These are phyloP conservation scores for Eciton burchellii DNA, from an alignment of 1,140 invertebrate species.

Conservation along the genomic window DNA sequence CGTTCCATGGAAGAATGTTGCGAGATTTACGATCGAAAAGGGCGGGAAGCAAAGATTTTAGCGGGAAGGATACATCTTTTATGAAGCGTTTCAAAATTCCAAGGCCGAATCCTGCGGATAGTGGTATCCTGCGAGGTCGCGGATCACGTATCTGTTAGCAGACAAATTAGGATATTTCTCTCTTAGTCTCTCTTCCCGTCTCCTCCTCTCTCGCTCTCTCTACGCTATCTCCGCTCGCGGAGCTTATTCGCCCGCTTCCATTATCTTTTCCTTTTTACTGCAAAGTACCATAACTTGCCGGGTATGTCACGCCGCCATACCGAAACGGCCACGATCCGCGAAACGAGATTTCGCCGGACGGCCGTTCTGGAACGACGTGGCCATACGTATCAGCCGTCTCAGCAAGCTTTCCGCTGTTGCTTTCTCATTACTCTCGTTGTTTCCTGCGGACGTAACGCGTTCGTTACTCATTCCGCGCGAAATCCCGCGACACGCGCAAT, in stretches of 20 bases:
- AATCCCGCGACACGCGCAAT: constrained; percentile 13
- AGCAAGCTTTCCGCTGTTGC: constrained; percentile 34
- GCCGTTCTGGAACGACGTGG: constrained; percentile 35
- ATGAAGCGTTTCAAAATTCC: no score
- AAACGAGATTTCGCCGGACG: constrained; percentile 58
- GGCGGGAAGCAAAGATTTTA: no score
- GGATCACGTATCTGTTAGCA: background rate
- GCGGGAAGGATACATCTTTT: no score
- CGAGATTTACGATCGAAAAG: no score
- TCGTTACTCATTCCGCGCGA: constrained; percentile 3
- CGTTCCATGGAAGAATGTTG: no score
- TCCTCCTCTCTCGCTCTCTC: background rate
- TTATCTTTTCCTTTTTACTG: constrained; percentile 59
- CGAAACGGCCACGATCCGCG: constrained; percentile 54
- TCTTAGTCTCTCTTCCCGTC: background rate
- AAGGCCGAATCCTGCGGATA: background rate
- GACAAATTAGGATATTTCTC: constrained; percentile 6
- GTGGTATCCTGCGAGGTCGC: background rate
- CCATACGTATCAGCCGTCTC: constrained; percentile 44
- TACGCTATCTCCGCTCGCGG: background rate
- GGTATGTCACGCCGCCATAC: constrained; percentile 48
- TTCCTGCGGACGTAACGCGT: background rate
- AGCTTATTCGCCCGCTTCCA: constrained; percentile 51
- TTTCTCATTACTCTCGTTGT: constrained; percentile 46
- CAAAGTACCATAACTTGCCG: constrained; percentile 49